These are phyloP conservation scores for Lerema accius DNA, from an alignment of 1,140 invertebrate genomes.

Conservation along the genomic window DNA sequence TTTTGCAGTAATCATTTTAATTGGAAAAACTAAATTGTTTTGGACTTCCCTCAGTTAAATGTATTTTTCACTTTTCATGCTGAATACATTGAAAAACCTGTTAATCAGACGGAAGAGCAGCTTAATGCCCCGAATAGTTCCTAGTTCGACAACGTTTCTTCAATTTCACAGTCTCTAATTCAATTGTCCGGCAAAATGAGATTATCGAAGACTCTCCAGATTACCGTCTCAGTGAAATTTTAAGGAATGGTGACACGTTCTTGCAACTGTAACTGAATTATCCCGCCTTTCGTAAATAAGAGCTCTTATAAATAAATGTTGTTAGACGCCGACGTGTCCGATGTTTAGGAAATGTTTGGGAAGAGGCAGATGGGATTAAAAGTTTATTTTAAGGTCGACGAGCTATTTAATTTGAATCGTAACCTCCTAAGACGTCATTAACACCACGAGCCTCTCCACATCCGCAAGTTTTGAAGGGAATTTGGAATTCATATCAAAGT, in stretches of 20 bases:
- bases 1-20: no score
- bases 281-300: constrained; percentile 12
- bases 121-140: not conserved
- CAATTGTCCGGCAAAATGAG: constrained; percentile 15
- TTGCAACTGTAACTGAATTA: constrained; percentile 27
- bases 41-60: no score
- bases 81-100: no score
- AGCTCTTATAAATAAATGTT: constrained; percentile 20
- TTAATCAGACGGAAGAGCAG: no score
- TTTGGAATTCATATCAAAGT: no score
- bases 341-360: not conserved
- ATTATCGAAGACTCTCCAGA: constrained; percentile 11
- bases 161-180: constrained; percentile 14
- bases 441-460: no score
- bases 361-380: not conserved
- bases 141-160: not conserved
- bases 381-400: no score
- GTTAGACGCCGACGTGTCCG: constrained; percentile 14
- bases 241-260: constrained; percentile 19
- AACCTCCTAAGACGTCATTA: no score
- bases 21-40: no score
- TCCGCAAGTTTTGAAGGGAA: no score
- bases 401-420: no score
- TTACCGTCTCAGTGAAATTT: constrained; percentile 17
- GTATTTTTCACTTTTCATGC: no score